Evolutionary conservation across 2,888 invertebrate species (phyloP).

Genomic region (Invenusta paracnida): DNA sequence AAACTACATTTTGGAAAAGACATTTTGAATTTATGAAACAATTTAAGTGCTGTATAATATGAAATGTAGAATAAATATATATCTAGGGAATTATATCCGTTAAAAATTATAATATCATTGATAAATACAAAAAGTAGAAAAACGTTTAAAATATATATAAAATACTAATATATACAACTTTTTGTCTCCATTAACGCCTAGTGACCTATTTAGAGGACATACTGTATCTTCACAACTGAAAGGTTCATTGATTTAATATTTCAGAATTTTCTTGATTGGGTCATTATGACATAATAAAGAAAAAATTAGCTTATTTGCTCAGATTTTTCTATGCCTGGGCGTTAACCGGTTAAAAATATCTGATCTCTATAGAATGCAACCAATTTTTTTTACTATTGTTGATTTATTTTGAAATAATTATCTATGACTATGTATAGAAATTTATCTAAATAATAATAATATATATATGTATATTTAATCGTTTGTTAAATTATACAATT

Average conservation of each 20-base stretch:
- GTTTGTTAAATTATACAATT: no score
- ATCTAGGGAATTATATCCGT: not conserved
- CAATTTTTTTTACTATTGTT: no score
- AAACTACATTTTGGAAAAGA: not conserved
- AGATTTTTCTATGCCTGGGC: not conserved
- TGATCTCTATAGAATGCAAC: no score
- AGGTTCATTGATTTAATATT: not conserved
- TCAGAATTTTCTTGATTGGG: not conserved
- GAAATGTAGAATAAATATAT: not conserved
- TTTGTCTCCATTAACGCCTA: not conserved
- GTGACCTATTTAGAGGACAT: not conserved
- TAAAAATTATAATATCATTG: not conserved
- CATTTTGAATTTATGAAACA: not conserved
- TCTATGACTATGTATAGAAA: no score
- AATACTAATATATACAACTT: not conserved
- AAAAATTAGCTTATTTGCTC: not conserved
- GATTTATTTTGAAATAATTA: no score
- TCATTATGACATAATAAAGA: not conserved
- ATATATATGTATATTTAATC: no score
- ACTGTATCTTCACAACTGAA: not conserved
- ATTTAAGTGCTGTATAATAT: not conserved
- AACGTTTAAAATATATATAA: not conserved
- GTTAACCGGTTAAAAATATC: not conserved
- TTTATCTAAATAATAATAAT: no score
- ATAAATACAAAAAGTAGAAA: not conserved